Base-by-base conservation (phyloP, 2,888 invertebrate species). In the Conops quadrifasciatus region DNA sequence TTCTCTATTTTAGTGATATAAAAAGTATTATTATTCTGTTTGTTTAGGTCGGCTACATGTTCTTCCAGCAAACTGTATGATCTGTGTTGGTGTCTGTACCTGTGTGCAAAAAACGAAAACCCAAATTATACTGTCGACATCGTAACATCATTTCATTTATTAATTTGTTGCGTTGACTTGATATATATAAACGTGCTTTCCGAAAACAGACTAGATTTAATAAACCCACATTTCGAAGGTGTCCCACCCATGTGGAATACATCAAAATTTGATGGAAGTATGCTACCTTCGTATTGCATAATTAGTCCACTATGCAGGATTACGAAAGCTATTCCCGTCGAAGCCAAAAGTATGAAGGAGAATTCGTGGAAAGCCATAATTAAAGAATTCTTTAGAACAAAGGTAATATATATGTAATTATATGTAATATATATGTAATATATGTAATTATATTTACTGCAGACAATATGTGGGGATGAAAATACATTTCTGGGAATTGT, bases 11-110 rank as follows among this genome's bases (percentile, higher is more conserved):
- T 67, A 58, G 71, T 56, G 69, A 71, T 2, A 36, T 75, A 28
- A 75, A 70, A 28, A 74, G 72, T 65, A 71, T 73, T n/a, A 36
- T 70, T 11, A 71, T 53, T 53, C 21, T 11, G n/a, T 21, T 53
- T 21, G 19, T 21, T 53, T 53, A 21, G 53, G n/a, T 59, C 91
- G 66, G 88, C 91, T 47, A 93, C 93, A 43, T 96, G 96, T 84
- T 91, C 93, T 9, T 89, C 93, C 59, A 90, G 91, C 68, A 94
- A 94, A 82, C 87, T 98, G 4, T 97, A 95, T 86, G 95, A 96
- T 82, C 95, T 97, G 82, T 93, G 94, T 78, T 98, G 98, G 98
- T 94, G 94, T 66, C 87, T 98, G 72, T 98, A 95, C 87, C 90
- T 97, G 47, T 93, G 94, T 83, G 92, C 95, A 16, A 94, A 94